Evolutionary conservation across 2,113 vertebrate genomes (phyloP), one percentile per base, ranked within the genome.

Genomic region (Istiophorus platypterus): DNA sequence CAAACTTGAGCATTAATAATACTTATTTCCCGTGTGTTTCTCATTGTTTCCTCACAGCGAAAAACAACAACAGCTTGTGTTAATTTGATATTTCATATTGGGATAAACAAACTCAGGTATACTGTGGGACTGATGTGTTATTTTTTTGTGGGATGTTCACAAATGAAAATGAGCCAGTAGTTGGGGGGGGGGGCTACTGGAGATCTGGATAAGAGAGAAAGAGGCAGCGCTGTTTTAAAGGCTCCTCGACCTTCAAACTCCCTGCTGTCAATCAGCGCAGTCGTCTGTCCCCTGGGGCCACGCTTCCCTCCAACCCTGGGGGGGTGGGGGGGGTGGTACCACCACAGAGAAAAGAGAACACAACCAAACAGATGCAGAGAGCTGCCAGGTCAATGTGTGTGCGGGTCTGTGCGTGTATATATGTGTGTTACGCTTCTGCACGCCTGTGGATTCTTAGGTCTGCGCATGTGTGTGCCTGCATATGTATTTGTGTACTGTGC

Each of bases 311-410:
- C 89, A 84, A 69, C 84, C 80, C 78, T 27, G 49, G 72, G 69
- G 34, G 34, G 56, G 61, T 31, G 22, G 49, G n/a, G n/a, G n/a
- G n/a, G n/a, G n/a, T n/a, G n/a, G n/a, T 11, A 84, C 81, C 78
- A 82, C 74, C 45, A 66, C 80, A 63, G 76, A 81, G 78, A 78
- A 89, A 87, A 82, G 88, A 90, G 80, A 93, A 93, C 85, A 89
- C 82, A 90, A 87, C 89, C 85, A 91, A 93, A 94, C 92, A 94
- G 92, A 94, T 90, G 92, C 94, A 91, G 87, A 88, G 88, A 91
- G 88, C 85, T 91, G 87, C 83, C 83, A 81, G 92, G 91, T 93
- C 92, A 93, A 34, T 75, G 77, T 76, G 83, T 54, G 85, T 82
- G 64, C 77, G 3, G 62, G 65, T 69, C 56, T 71, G 22, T 66